Evolutionary conservation across 2,888 invertebrate genomes (phyloP).

Genomic region (Tribolium freemani): DNA sequence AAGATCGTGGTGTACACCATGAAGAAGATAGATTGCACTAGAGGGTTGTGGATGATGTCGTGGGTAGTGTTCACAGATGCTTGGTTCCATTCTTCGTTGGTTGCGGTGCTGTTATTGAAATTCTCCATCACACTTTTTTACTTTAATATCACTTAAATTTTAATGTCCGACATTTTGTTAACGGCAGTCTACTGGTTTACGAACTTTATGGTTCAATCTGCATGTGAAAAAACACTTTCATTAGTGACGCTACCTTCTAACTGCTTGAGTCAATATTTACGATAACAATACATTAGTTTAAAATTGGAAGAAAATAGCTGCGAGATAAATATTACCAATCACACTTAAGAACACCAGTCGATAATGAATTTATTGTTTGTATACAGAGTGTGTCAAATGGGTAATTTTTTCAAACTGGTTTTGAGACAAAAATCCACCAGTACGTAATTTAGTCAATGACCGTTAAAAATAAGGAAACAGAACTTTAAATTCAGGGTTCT

Average conservation of each 20-base stretch:
- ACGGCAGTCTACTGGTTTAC: slow-evolving; percentile 6
- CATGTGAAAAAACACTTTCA: slow-evolving; percentile 21
- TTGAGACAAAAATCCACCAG: not conserved
- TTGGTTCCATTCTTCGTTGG: slow-evolving; percentile 48
- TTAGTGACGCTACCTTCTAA: slow-evolving; percentile 17
- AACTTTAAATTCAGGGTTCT: no score
- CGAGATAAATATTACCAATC: slow-evolving; percentile 25
- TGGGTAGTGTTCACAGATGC: slow-evolving; percentile 42
- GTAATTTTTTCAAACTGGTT: not conserved
- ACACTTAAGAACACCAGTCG: not conserved
- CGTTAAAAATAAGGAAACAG: no score
- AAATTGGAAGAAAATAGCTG: slow-evolving; percentile 7
- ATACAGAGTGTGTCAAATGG: not conserved
- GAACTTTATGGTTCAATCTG: not conserved
- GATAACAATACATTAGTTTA: not conserved
- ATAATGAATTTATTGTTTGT: not conserved
- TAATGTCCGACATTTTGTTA: slow-evolving; percentile 2
- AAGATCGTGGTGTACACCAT: slow-evolving; percentile 88
- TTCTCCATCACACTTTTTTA: slow-evolving; percentile 34
- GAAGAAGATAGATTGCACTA: slow-evolving; percentile 82
- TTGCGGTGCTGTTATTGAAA: slow-evolving; percentile 51
- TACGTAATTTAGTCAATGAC: not conserved
- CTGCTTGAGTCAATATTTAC: slow-evolving; percentile 9
- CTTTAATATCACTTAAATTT: not conserved
- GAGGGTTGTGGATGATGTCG: slow-evolving; percentile 73